Evolutionary conservation across 1,140 invertebrate species (phyloP).

Genomic region (Trichogramma pretiosum): DNA sequence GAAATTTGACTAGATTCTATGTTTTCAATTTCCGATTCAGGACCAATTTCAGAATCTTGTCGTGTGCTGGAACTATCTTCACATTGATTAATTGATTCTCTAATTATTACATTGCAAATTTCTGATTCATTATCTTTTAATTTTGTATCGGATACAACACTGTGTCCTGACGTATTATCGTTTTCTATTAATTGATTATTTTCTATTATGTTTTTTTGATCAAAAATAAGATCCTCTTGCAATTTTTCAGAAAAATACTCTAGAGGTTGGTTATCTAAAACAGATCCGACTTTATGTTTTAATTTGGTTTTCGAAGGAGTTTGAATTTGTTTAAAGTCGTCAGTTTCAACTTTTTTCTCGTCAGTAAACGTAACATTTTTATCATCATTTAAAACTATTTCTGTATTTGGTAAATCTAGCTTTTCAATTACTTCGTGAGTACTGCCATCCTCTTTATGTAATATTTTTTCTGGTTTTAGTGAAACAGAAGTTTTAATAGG

Average conservation of each 20-base stretch:
- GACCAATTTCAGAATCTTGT: too few species aligned
- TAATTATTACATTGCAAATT: slow-evolving; percentile 1
- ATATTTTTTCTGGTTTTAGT: too few species aligned
- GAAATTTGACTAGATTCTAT: background rate
- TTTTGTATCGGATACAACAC: background rate
- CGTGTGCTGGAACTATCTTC: too few species aligned
- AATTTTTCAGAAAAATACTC: slow-evolving; percentile 12
- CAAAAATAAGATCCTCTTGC: slow-evolving; percentile 4
- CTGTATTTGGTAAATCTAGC: background rate
- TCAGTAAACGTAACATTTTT: slow-evolving; percentile 17
- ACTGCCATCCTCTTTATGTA: too few species aligned
- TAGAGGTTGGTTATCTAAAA: too few species aligned
- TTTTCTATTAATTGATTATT: too few species aligned
- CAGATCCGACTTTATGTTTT: too few species aligned
- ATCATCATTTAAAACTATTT: slow-evolving; percentile 15
- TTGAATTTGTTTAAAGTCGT: slow-evolving; percentile 2
- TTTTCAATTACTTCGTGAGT: slow-evolving; percentile 5
- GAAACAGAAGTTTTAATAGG: too few species aligned
- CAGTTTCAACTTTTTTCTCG: slow-evolving; percentile 6
- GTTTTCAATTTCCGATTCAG: slow-evolving; percentile 2
- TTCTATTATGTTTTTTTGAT: background rate
- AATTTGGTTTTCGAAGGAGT: background rate
- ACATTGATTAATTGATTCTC: background rate
- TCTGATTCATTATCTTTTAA: too few species aligned
- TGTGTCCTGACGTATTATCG: background rate